Base-by-base conservation (phyloP, 2,797 vertebrate species). In the Distichodus sexfasciatus region DNA sequence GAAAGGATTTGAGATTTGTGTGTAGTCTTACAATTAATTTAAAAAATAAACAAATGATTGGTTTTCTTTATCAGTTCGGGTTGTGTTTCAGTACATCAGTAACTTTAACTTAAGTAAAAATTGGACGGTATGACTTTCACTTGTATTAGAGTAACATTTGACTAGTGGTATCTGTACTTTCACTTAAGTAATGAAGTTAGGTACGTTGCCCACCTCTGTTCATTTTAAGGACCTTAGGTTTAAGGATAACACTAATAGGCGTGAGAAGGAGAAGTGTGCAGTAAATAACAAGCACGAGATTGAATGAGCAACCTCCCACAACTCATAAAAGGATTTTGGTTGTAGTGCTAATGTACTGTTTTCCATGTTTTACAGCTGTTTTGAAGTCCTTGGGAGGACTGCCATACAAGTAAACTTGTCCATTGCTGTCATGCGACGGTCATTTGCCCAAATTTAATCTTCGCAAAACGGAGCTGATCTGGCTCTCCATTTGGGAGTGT, bases 401-500 rank as follows among this genome's bases (percentile, higher is more conserved):
- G 2, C 35, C 57, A 43, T 33, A 68, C 59, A 74, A 50, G 41
- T 28, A 33, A 12, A 69, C 43, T 69, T 51, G 43, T 74, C 6
- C 69, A 15, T 44, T 26, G 41, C 26, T 54, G 31, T 47, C 47
- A 70, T 51, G 55, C 29, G 36, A 15, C 43, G 29, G 24, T 31
- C 33, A 19, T 64, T 64, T 71, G 58, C 41, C 50, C 29, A 38
- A 46, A 43, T 36, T 38, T 3, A 60, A 55, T 51, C 44, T 46
- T 59, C 51, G 63, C 57, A 63, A n/a, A 77, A 71, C 62, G 63
- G 11, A 19, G 41, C 35, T 62, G n/a, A 50, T 55, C 17, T 62
- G 55, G 15, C 24, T 11, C 10, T 38, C 33, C n/a, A 62, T 48
- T 2, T 38, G 26, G 33, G 38, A 11, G n/a, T 40, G 28, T 28